A percentile compares a stretch with the other conserved stretches of the same genome.
phyloP scores from a whole-genome alignment of 1,140 invertebrate species.

The Platyscapa corneri region DNA sequence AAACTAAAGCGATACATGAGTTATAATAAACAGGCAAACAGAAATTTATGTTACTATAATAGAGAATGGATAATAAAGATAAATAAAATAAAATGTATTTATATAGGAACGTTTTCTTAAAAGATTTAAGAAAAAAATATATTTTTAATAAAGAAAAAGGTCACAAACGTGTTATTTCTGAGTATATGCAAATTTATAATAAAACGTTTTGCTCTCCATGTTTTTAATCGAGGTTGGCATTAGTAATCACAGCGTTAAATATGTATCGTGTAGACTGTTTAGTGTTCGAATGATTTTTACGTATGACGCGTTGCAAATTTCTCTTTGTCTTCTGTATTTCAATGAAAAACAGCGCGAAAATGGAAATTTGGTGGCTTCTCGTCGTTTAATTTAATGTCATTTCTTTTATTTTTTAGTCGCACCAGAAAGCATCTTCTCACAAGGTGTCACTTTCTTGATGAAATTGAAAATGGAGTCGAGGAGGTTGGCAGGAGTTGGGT shows the following conservation, averaged over 20 bases:
- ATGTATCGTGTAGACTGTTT: not conserved
- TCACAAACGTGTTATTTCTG: not conserved
- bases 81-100: not conserved
- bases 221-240: not conserved
- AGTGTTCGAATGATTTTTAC: not conserved
- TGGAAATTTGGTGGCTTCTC: not conserved
- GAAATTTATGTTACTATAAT: not conserved
- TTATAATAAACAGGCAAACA: not conserved
- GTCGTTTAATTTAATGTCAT: not conserved
- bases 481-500: conserved; percentile 86
- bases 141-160: not conserved
- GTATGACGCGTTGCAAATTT: not conserved
- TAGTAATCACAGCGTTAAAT: not conserved
- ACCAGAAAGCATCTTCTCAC: conserved; percentile 70
- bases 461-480: conserved; percentile 85
- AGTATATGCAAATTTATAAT: not conserved
- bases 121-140: not conserved
- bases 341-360: not conserved
- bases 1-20: not conserved
- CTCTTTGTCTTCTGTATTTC: not conserved
- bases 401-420: not conserved
- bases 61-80: not conserved
- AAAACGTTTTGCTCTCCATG: not conserved
- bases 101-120: not conserved
- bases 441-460: conserved; percentile 81